Evolutionary conservation across 92 coral and sea anemone genomes (phyloP).

Genomic region (Montipora capitata): DNA sequence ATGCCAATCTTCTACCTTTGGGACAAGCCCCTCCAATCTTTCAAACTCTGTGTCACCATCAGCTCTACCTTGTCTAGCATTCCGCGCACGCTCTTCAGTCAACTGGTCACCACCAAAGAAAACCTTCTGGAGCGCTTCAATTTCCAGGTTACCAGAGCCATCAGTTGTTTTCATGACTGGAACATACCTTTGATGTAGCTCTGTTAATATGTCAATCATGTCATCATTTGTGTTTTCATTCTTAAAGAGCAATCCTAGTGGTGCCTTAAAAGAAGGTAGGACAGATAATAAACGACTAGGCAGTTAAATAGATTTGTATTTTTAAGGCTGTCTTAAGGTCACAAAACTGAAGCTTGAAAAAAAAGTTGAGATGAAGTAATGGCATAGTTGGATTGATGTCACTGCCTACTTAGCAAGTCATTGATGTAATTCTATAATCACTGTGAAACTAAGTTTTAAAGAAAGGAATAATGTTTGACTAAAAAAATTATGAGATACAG

Average conservation of each 20-base stretch:
- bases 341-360: constrained; percentile 8
- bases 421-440: constrained; percentile 14
- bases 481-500: not conserved
- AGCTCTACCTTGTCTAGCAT: constrained; percentile 61
- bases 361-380: not conserved
- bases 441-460: constrained; percentile 15
- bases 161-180: constrained; percentile 35
- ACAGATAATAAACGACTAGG: constrained; percentile 8
- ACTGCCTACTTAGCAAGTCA: constrained; percentile 9
- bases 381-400: constrained; percentile 9
- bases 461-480: constrained; percentile 7
- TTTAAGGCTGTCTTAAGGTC: constrained; percentile 17
- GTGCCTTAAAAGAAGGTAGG: constrained; percentile 48
- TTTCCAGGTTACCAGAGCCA: constrained; percentile 53
- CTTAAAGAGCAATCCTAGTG: constrained; percentile 78
- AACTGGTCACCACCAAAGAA: constrained; percentile 45
- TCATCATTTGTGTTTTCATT: constrained; percentile 82
- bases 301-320: constrained; percentile 5
- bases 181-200: constrained; percentile 69
- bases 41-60: constrained; percentile 75
- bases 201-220: constrained; percentile 77
- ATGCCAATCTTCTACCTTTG: constrained; percentile 79
- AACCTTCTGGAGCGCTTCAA: constrained; percentile 44
- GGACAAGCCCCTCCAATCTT: constrained; percentile 52
- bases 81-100: constrained; percentile 79